These are phyloP conservation scores for Lepidochrysops patricia DNA, from an alignment of 2,888 invertebrate genomes.

Conservation along the genomic window DNA sequence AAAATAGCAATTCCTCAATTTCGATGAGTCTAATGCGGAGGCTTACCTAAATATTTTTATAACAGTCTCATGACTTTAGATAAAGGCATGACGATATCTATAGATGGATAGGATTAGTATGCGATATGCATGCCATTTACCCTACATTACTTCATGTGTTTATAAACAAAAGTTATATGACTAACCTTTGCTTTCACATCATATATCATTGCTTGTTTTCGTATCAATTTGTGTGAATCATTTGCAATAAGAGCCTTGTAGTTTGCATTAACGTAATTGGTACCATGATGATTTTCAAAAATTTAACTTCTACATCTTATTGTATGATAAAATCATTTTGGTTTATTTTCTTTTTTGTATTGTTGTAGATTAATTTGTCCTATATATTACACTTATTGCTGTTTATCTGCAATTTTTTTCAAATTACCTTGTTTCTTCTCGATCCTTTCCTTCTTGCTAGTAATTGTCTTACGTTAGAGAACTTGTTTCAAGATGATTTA, in stretches of 20 bases:
- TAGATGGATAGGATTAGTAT: slow-evolving; percentile 49
- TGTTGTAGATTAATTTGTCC: slow-evolving; percentile 21
- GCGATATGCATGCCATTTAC: slow-evolving; percentile 57
- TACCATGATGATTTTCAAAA: slow-evolving; percentile 11
- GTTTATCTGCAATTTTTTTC: slow-evolving; percentile 32
- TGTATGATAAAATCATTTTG: slow-evolving; percentile 20
- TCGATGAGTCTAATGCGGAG: slow-evolving; percentile 59
- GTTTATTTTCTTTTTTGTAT: slow-evolving; percentile 19
- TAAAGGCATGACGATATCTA: slow-evolving; percentile 46
- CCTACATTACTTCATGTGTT: slow-evolving; percentile 71
- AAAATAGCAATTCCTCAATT: slow-evolving; percentile 57
- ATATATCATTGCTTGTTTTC: slow-evolving; percentile 41
- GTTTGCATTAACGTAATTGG: slow-evolving; percentile 15
- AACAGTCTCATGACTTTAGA: slow-evolving; percentile 73
- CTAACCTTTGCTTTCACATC: slow-evolving; percentile 56
- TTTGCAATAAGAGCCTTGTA: slow-evolving; percentile 21
- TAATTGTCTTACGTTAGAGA: slow-evolving; percentile 45
- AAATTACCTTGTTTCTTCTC: slow-evolving; percentile 30
- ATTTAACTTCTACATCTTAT: slow-evolving; percentile 24
- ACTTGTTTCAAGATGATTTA: slow-evolving; percentile 35
- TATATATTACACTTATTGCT: slow-evolving; percentile 41
- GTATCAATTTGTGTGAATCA: slow-evolving; percentile 11
- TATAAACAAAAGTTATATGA: slow-evolving; percentile 72
- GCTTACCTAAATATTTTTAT: slow-evolving; percentile 56
- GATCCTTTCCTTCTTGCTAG: slow-evolving; percentile 50